Evolutionary conservation across 2,888 invertebrate species (phyloP), one percentile per base, ranked within the genome.

Genomic region (Myopa tessellatipennis): DNA sequence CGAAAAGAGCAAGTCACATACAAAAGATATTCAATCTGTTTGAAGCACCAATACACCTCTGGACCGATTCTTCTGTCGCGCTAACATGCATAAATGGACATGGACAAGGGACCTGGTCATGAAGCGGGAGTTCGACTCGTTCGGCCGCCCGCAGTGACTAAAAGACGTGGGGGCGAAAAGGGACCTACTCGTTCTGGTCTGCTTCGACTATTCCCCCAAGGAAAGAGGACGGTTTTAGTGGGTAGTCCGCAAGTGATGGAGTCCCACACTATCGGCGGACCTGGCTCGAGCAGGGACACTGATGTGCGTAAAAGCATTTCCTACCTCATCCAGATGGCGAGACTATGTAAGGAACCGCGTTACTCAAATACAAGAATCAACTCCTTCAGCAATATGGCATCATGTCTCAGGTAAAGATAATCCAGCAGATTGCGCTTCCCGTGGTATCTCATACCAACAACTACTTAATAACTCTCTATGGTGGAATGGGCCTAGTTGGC

Each of bases 1-100:
- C 78, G 50, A 77, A 79, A 16, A 63, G 60, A 38, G 79, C 70
- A 78, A 75, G 63, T 34, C 61, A 45, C 50, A 71, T 77, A 60
- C 74, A 38, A 50, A 34, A 61, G 50, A 70, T 77, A 38, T 68
- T 75, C 69, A 77, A 61, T 72, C 65, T 74, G n/a, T n/a, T n/a
- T n/a, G 36, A 63, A 77, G 60, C 50, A 52, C 12, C 36, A 14
- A n/a, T 70, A 26, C 52, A 70, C 50, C n/a, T 40, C 16, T 69
- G 69, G 69, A 38, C 69, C 4, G 69, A 45, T 16, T 69, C 52
- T 65, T 63, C 77, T 55, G 76, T 76, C 70, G 78, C 76, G 55
- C 63, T 79, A 16, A 60, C 61, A 55, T 78, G 79, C 69, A 72
- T 78, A 65, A 65, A 65, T 34, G 65, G 10, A 36, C 26, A 65